Conservation (phyloP, 2,888 invertebrate genomes). For the Eudasyphora cyanicolor region DNA sequence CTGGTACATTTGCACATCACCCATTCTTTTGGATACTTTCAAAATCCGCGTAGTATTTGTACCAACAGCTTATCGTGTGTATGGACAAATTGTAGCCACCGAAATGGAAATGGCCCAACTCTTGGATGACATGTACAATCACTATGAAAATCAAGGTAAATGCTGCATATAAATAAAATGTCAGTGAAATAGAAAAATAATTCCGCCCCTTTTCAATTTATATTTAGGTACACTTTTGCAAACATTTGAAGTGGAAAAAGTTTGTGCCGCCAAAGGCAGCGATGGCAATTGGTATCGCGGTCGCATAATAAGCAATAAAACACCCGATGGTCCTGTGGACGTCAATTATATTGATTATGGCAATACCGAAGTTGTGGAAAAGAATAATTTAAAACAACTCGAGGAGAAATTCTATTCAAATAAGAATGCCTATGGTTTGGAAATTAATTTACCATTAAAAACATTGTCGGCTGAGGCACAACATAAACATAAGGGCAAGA, state of each 20-base stretch:
- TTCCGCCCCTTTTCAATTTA: not conserved
- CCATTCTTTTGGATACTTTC: constrained; percentile 83
- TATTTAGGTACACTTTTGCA: constrained; percentile 76
- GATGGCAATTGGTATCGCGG: constrained; percentile 89
- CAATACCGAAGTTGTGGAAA: constrained; percentile 83
- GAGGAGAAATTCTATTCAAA: constrained; percentile 80
- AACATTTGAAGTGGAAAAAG: constrained; percentile 80
- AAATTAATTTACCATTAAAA: constrained; percentile 77
- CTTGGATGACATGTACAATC: constrained; percentile 83
- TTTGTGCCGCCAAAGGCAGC: constrained; percentile 84
- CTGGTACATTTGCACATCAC: constrained; percentile 83
- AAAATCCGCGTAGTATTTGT: constrained; percentile 83
- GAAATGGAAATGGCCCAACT: constrained; percentile 80
- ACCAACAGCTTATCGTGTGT: constrained; percentile 83
- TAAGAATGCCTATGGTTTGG: constrained; percentile 75
- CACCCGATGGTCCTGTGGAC: constrained; percentile 79
- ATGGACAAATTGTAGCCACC: constrained; percentile 83
- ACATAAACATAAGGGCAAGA: constrained; percentile 66
- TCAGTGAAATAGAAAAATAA: not conserved
- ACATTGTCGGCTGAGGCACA: constrained; percentile 63
- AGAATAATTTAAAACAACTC: constrained; percentile 80
- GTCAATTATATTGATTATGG: constrained; percentile 86
- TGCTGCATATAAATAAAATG: not conserved
- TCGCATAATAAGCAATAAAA: constrained; percentile 78
- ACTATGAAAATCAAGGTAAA: constrained; percentile 81